Evolutionary conservation across 2,113 vertebrate species (phyloP), one percentile per base, ranked within the genome.

Genomic region (Acanthochromis polyacanthus): DNA sequence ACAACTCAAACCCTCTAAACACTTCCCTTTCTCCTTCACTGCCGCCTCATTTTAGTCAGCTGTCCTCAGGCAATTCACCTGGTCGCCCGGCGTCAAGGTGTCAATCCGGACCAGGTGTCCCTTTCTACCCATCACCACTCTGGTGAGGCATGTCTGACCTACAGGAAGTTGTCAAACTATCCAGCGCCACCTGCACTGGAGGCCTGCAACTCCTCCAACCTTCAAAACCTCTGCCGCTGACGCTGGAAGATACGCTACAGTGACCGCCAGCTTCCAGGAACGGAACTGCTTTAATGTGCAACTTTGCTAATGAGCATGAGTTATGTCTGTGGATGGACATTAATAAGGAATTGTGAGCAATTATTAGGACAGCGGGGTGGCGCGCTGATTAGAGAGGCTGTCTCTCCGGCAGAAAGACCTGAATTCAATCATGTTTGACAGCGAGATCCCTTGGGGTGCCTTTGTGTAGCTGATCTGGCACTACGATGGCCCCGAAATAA

Each of bases 1-100:
- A 66, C 65, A 43, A n/a, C 72, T 71, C 51, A 28, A 51, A 70
- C 67, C 43, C 55, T 59, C 50, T 28, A 40, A 9, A 20, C 1
- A 2, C 5, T 11, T 22, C 52, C 46, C 36, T 53, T 30, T 53
- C 23, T 43, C 3, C 52, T 69, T 23, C 32, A 36, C 55, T 23
- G 45, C 22, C 23, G 52, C 62, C 50, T 66, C 36, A 65, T 66
- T 70, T 81, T 36, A n/a, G 76, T 30, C 57, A 59, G n/a, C 28
- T 80, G 30, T 63, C 85, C 74, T 88, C 53, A 62, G 77, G 89
- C 81, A 4, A 10, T 78, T 88, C 88, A 91, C 86, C 89, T 91
- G 88, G 79, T 8, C 63, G 46, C 17, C 68, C 55, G 55, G 52
- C 69, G 46, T 43, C 55, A 19, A 73, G 61, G 78, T 80, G 83